Conservation (phyloP, 2,888 invertebrate genomes). For the Macrosiphum euphorbiae region DNA sequence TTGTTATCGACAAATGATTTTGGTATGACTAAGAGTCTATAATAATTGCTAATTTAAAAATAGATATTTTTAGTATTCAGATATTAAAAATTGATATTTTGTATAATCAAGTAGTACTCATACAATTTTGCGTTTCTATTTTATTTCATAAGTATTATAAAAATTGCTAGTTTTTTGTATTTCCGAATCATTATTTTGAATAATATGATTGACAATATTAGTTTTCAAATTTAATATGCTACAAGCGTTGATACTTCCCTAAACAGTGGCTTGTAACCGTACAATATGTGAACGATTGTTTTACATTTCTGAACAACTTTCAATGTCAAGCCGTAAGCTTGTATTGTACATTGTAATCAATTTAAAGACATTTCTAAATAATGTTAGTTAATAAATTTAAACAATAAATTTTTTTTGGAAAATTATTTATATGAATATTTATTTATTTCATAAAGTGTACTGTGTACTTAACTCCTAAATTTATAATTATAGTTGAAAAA, state of each 20-base stretch:
- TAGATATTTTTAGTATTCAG: background rate
- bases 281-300: background rate
- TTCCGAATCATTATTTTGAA: background rate
- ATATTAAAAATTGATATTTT: background rate
- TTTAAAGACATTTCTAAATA: background rate
- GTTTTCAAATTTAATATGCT: background rate
- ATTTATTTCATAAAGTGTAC: background rate
- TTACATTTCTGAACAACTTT: background rate
- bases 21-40: too few relatives aligned
- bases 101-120: background rate
- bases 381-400: background rate
- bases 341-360: background rate
- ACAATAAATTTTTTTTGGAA: background rate
- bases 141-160: background rate
- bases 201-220: background rate
- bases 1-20: background rate
- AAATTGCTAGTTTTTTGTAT: background rate
- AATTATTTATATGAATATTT: too few relatives aligned
- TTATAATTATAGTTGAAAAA: too few relatives aligned
- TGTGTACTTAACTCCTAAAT: too few relatives aligned
- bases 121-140: background rate
- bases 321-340: background rate
- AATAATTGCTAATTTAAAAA: background rate
- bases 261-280: background rate
- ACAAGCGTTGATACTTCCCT: background rate